Evolutionary conservation across 2,113 vertebrate genomes (phyloP).

Genomic region (Scatophagus argus): DNA sequence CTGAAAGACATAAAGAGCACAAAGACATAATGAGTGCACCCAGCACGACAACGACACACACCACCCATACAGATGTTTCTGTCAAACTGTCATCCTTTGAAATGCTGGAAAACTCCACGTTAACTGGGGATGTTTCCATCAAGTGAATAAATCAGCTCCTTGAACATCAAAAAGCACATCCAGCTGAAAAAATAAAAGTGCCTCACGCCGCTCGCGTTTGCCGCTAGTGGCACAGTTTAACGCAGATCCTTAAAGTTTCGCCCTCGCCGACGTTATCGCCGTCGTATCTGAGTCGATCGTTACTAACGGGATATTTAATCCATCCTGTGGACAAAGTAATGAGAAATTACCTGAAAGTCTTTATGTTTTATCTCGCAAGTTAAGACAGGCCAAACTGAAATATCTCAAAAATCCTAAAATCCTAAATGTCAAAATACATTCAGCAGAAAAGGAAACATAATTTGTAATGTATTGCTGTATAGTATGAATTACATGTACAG

Average conservation of each 20-base stretch:
- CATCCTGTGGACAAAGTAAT: not conserved
- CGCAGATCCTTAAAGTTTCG: constrained; percentile 33
- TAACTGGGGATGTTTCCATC: constrained; percentile 44
- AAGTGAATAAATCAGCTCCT: constrained; percentile 25
- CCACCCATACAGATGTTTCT: constrained; percentile 46
- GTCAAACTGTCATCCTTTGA: constrained; percentile 61
- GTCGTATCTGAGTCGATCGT: constrained; percentile 8
- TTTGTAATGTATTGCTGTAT: not conserved
- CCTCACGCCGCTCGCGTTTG: constrained; percentile 6
- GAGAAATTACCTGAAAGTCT: not conserved
- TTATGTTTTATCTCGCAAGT: not conserved
- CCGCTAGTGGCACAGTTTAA: constrained; percentile 32
- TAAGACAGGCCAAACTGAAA: no score
- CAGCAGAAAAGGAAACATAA: not conserved
- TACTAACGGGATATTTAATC: not conserved
- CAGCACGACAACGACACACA: constrained; percentile 18
- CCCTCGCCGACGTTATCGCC: constrained; percentile 2
- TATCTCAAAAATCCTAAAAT: no score
- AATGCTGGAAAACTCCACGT: constrained; percentile 22
- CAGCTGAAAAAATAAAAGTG: not conserved
- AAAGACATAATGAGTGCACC: constrained; percentile 65
- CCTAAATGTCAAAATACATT: not conserved
- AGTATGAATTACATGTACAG: not conserved
- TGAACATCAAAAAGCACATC: constrained; percentile 36
- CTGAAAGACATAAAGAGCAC: constrained; percentile 45